Percentiles rank a stretch among this genome's conserved stretches.
These are phyloP conservation scores for Drosophila parabipectinata DNA, from an alignment of 1,140 invertebrate genomes.

Conservation along the genomic window DNA sequence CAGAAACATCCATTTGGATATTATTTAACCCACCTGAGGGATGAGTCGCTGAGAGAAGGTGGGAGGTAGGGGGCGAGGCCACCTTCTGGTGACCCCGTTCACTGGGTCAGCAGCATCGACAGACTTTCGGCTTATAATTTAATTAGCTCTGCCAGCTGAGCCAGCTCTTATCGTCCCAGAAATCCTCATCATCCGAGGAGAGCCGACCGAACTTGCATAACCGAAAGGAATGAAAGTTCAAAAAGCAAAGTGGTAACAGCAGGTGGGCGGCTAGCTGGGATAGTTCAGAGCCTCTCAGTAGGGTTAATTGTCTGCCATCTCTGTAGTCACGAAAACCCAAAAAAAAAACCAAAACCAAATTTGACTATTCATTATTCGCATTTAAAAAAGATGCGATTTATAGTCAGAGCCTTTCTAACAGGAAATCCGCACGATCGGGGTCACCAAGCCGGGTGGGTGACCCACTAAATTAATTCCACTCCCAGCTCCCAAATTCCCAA, in stretches of 20 bases:
- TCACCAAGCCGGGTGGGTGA: conserved; percentile 47
- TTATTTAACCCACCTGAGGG: conserved; percentile 58
- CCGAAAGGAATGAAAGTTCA: conserved; percentile 50
- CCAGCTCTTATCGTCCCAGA: conserved; percentile 39
- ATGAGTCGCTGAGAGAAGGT: background rate
- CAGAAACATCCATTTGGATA: conserved; percentile 45
- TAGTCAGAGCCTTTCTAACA: conserved; percentile 76
- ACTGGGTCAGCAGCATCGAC: conserved; percentile 27
- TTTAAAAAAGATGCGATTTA: conserved; percentile 30
- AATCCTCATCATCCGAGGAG: conserved; percentile 23
- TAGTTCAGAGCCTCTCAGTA: conserved; percentile 2
- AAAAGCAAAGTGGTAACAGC: conserved; percentile 49
- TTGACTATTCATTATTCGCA: conserved; percentile 62
- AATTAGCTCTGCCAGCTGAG: conserved; percentile 64
- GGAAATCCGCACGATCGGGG: conserved; percentile 72
- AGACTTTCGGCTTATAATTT: conserved; percentile 64
- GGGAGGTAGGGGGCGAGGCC: conserved; percentile 14
- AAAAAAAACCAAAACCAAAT: conserved; percentile 25
- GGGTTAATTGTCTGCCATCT: conserved; percentile 76
- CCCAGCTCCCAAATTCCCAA: background rate
- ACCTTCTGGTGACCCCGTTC: conserved; percentile 44
- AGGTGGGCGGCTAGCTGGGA: conserved; percentile 31
- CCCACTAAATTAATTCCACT: conserved; percentile 59
- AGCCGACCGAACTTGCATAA: conserved; percentile 48
- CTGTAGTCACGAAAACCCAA: conserved; percentile 53